phyloP scores from a whole-genome alignment of 2,888 invertebrate genomes.

The Tipula confusa region DNA sequence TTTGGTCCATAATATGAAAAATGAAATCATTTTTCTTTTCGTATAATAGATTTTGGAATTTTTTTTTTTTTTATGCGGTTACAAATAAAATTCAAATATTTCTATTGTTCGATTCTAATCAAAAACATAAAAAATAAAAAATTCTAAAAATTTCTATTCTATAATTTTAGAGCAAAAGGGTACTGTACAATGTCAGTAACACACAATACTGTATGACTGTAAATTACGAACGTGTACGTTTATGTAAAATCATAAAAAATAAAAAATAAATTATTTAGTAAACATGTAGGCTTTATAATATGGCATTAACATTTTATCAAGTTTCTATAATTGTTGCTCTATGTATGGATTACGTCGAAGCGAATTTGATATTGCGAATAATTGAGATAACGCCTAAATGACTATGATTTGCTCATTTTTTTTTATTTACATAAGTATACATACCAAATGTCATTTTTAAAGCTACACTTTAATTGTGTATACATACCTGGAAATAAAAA shows the following conservation, averaged over 20 bases:
- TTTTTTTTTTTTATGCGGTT: background rate
- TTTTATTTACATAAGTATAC: too few relatives aligned
- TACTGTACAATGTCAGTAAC: too few relatives aligned
- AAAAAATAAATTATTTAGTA: background rate
- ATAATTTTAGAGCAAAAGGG: background rate
- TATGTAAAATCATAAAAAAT: background rate
- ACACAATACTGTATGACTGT: background rate
- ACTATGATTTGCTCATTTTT: background rate
- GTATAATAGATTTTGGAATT: background rate
- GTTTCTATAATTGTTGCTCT: background rate
- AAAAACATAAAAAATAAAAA: too few relatives aligned
- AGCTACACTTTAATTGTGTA: background rate
- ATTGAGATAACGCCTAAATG: background rate
- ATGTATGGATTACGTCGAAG: too few relatives aligned
- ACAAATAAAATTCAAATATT: background rate
- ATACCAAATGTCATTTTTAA: background rate
- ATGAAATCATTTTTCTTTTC: background rate
- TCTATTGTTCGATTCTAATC: background rate
- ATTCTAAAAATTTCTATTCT: background rate
- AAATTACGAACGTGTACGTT: background rate
- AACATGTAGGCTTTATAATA: background rate
- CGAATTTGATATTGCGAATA: background rate
- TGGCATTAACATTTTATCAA: background rate
- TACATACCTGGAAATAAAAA: background rate
- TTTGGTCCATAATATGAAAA: background rate